A percentile compares a stretch with the other conserved stretches of the same genome.
Conservation (phyloP, 2,113 vertebrate species). For the Sterna hirundo region DNA sequence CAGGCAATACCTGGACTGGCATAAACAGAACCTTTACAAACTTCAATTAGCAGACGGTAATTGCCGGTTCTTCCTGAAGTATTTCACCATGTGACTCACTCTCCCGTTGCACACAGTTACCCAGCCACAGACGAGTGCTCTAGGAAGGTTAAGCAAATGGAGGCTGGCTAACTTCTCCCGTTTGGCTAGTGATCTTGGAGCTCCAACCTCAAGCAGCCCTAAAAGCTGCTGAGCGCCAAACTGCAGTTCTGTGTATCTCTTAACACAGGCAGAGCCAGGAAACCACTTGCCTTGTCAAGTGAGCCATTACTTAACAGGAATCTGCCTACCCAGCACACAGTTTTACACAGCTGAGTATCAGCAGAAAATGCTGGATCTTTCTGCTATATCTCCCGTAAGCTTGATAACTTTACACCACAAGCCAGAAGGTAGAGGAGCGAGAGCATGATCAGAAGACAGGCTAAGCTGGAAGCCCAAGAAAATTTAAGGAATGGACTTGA, state of each 20-base stretch:
- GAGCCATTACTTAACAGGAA: neutral
- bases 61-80: neutral
- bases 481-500: neutral
- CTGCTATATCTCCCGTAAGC: rapidly evolving
- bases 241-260: neutral
- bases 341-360: neutral
- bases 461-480: neutral
- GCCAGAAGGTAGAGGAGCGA: neutral
- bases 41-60: neutral
- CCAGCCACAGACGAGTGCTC: neutral
- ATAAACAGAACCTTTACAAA: neutral
- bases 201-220: neutral
- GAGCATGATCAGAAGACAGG: neutral
- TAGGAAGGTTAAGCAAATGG: neutral
- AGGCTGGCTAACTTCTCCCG: neutral
- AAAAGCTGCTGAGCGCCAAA: neutral
- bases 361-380: neutral
- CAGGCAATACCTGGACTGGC: neutral
- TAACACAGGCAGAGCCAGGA: neutral
- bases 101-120: neutral
- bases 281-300: neutral
- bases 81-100: neutral
- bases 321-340: neutral
- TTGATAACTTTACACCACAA: neutral
- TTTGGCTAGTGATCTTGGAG: neutral